Percentiles rank a stretch among this genome's conserved stretches.
Evolutionary conservation across 2,888 invertebrate genomes (phyloP).

Genomic region (Eretmocerus hayati): DNA sequence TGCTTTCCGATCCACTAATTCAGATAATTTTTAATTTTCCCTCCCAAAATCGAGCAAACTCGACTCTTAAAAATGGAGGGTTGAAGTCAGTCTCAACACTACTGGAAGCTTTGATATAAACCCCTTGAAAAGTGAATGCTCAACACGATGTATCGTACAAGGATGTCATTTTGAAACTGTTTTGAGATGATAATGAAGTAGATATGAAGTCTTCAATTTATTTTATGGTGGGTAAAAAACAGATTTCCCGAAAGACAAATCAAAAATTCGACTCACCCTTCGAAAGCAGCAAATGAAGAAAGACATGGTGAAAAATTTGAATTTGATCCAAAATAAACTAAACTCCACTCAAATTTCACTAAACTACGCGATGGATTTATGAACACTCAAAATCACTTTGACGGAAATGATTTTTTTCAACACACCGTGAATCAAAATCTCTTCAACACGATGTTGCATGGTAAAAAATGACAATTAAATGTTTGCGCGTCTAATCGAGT

Average conservation of each 20-base stretch:
- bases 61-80: too few species aligned
- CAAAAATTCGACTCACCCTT: conserved; percentile 32
- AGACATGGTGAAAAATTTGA: conserved; percentile 12
- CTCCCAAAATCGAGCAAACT: too few species aligned
- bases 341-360: neutral
- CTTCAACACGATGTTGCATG: neutral
- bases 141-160: too few species aligned
- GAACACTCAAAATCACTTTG: conserved; percentile 4
- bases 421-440: conserved; percentile 1
- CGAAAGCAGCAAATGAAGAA: conserved; percentile 41
- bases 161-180: too few species aligned
- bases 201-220: too few species aligned
- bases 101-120: neutral
- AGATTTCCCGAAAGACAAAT: too few species aligned
- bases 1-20: too few species aligned
- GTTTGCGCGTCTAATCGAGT: conserved; percentile 6
- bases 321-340: neutral
- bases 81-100: too few species aligned
- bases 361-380: too few species aligned
- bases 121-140: neutral
- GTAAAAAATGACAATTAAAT: neutral
- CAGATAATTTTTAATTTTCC: too few species aligned
- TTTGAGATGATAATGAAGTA: too few species aligned
- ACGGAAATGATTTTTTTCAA: neutral
- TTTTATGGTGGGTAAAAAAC: too few species aligned